Base-by-base conservation (phyloP, 2,888 invertebrate species). In the Drosophila atroscutellata region DNA sequence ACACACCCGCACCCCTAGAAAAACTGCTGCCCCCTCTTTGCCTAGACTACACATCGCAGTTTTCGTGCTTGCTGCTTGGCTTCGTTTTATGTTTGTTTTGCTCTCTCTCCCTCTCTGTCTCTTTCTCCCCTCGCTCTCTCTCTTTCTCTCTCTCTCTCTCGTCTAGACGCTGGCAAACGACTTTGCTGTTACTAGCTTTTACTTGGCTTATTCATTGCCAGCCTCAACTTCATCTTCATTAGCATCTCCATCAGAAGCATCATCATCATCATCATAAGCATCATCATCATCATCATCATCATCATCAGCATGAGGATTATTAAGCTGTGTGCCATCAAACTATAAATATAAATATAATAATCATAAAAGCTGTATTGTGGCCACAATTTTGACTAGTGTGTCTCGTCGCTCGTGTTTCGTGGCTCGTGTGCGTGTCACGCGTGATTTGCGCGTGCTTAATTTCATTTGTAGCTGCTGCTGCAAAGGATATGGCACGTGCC, bases 131-230 rank as follows among this genome's bases (percentile, higher is more conserved):
- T n/a, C 39, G 15, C n/a, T 39, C 9, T 39, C 9, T 39, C 9
- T n/a, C n/a, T 11, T 2, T 2, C 11, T 11, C 42, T 20, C 20
- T 9, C 20, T 9, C 39, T 20, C 42, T 42, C 2, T 24, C 45
- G 57, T 72, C 74, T 77, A 77, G 77, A 77, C 75, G 61, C 56
- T 57, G 60, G 59, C 56, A 57, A 60, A 72, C 56, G 67, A 67
- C 52, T 61, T 42, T 50, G 32, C 45, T 26, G 45, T 51, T 51
- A 28, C 37, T 56, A 20, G 52, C 37, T 36, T 26, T 9, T 36
- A 58, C 74, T 77, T 79, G 83, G 79, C 81, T 86, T 74, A 77
- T 84, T 81, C 83, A 86, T 86, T 83, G 72, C 75, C 83, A 51
- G 55, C 72, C 61, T 76, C 65, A 80, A 60, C 62, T 55, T 60